Base-by-base conservation (phyloP, 2,888 invertebrate species). In the Ephialtes manifestator region DNA sequence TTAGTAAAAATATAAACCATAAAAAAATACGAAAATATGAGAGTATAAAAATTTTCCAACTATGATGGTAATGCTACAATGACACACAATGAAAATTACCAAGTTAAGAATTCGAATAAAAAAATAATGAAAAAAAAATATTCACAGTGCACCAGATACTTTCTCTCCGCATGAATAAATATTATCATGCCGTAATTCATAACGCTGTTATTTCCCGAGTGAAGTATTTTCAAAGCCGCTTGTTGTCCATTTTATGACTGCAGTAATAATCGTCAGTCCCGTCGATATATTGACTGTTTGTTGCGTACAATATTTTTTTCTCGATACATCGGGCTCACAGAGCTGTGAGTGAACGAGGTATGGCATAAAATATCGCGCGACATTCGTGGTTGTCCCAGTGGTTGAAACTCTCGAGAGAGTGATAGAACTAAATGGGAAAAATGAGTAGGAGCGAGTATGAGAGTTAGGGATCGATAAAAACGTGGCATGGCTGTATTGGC, bases 401-500 rank as follows among this genome's bases (percentile, higher is more conserved):
- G 65, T 77, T 46, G 63, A 78, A 77, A 77, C 20, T 77, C 43
- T 18, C 67, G 63, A 35, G 55, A 35, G 55, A 20, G 43, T 24
- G 72, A 71, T 13, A 63, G 53, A 63, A 55, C 15, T 28, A 43
- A 31, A 10, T 31, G 63, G 60, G 51, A 51, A 39, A 39, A 68
- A 60, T 28, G 71, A 48, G 63, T 13, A 28, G 39, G 67, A 76
- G 39, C 46, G 72, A 5, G 78, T 58, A 60, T 63, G 24, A 28
- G 70, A 53, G 39, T 2, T 39, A 10, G 24, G 79, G 75, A 85
- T 85, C 84, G 84, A 85, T 85, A 78, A 81, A 85, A 72, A 63
- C 67, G 63, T 78, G 77, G 28, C 15, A 28, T 55, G 63, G 78
- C 77, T 81, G 78, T 53, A 84, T 84, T 74, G 77, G 77, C 77